A percentile compares a stretch with the other conserved stretches of the same genome.
phyloP scores from a whole-genome alignment of 2,113 vertebrate species.

The Nerophis lumbriciformis region DNA sequence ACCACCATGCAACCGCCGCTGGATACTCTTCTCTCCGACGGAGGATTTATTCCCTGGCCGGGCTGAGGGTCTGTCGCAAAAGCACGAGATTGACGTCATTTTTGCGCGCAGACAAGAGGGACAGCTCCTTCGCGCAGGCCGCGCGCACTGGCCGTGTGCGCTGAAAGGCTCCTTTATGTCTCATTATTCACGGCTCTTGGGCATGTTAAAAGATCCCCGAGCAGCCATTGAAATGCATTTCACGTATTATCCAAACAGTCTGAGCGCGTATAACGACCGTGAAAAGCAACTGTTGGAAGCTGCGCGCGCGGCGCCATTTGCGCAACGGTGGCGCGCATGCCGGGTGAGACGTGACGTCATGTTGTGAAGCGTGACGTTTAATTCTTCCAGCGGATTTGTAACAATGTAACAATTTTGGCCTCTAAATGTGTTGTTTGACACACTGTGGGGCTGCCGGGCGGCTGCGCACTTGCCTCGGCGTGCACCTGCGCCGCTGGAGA shows the following conservation, averaged over 20 bases:
- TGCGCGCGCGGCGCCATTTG: not conserved
- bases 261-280: not conserved
- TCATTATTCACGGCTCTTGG: not conserved
- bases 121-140: not conserved
- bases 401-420: not conserved
- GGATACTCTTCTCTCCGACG: fast-evolving
- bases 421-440: not conserved
- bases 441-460: constrained; percentile 4
- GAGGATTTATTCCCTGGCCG: no score
- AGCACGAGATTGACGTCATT: no score
- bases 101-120: not conserved
- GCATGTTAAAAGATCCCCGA: not conserved
- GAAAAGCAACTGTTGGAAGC: no score
- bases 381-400: not conserved
- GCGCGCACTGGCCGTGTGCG: not conserved
- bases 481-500: constrained; percentile 54
- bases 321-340: constrained; percentile 15
- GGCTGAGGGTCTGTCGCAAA: no score
- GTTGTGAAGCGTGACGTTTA: not conserved
- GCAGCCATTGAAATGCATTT: not conserved
- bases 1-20: constrained; percentile 14
- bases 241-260: not conserved
- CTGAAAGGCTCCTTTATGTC: not conserved
- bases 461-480: constrained; percentile 32
- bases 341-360: not conserved